Evolutionary conservation across 2,888 invertebrate species (phyloP), one percentile per base, ranked within the genome.

Genomic region (Girardia tigrina): DNA sequence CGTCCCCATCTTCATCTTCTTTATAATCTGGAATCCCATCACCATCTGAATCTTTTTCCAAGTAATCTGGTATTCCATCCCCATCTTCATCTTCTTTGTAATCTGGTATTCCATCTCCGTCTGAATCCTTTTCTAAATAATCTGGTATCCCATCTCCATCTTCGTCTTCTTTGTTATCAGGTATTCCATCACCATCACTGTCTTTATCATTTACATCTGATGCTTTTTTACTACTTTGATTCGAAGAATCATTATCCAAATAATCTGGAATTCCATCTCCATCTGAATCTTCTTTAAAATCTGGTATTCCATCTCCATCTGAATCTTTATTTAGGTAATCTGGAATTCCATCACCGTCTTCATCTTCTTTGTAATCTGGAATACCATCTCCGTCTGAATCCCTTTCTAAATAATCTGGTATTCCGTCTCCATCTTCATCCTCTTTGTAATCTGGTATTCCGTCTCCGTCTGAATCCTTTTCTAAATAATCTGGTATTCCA

Each of bases 341-440:
- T n/a, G 82, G 81, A 69, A 83, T 82, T 26, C 82, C 82, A 78
- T 82, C 82, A 0, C 81, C 82, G 78, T 78, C 78, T 27, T 78
- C 79, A 71, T 81, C 80, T 69, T 80, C 79, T 69, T 78, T 16
- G 28, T 73, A 28, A 75, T 81, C 81, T 0, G 79, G 78, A 74
- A 82, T 80, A 0, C 81, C 81, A 78, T 79, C 75, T 70, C 81
- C 80, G 78, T 80, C 80, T 4, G 77, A 79, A 42, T 78, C 78
- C 28, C 78, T 73, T 56, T 83, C 81, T 79, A 74, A 79, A 78
- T 26, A 78, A 77, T 79, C 79, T 27, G 79, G 79, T 28, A 79
- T 79, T 28, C 82, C 82, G 78, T 83, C 83, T 14, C 81, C 81
- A 78, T 82, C 81, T 78, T 80, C 79, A 36, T 79, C 79, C 78